A percentile compares a stretch with the other conserved stretches of the same genome.
phyloP scores from a whole-genome alignment of 2,888 invertebrate genomes.

The Coenonympha arcania region DNA sequence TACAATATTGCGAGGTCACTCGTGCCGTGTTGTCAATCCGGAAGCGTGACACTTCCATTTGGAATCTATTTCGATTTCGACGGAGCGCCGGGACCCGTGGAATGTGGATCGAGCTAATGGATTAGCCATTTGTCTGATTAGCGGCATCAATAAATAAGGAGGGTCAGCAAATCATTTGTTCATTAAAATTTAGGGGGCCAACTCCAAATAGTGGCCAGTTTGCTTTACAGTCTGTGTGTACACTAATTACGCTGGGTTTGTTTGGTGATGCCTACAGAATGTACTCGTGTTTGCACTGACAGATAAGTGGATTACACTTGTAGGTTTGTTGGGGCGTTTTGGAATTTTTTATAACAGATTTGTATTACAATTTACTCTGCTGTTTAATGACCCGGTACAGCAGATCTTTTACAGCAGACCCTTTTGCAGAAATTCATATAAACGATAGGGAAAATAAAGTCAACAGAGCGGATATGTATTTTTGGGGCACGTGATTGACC shows the following conservation, averaged over 20 bases:
- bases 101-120: constrained; percentile 57
- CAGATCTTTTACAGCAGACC: no score
- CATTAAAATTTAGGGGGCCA: constrained; percentile 60
- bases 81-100: constrained; percentile 38
- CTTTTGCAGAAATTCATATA: no score
- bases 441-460: no score
- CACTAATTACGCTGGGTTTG: constrained; percentile 62
- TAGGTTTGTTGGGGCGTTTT: neutral
- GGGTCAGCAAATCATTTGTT: constrained; percentile 61
- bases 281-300: constrained; percentile 1
- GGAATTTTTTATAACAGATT: neutral
- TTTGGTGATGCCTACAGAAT: constrained; percentile 35
- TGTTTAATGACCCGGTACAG: no score
- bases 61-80: constrained; percentile 45
- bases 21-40: constrained; percentile 25
- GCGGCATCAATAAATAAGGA: constrained; percentile 68
- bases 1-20: constrained; percentile 17
- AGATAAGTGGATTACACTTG: constrained; percentile 9
- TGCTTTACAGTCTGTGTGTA: constrained; percentile 40
- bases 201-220: constrained; percentile 46
- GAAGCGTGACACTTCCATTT: constrained; percentile 44
- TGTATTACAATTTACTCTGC: no score
- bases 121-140: constrained; percentile 73
- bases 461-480: no score
- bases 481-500: no score